phyloP scores from a whole-genome alignment of 2,888 invertebrate genomes.

The Drosophila testacea region DNA sequence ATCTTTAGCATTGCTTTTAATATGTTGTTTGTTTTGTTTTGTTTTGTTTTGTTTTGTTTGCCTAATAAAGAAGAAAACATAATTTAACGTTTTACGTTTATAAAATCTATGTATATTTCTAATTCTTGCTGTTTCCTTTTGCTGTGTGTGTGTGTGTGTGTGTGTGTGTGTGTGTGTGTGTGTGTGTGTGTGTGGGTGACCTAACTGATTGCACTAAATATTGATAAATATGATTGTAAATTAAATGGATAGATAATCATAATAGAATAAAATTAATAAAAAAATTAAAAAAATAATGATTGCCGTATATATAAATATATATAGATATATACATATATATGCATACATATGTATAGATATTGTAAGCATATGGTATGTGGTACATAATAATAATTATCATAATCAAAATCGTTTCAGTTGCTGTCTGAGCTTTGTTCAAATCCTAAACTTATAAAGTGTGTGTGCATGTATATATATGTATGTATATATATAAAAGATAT shows the following conservation, averaged over 20 bases:
- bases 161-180: constrained; percentile 22
- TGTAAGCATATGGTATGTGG: constrained; percentile 32
- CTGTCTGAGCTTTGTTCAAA: constrained; percentile 34
- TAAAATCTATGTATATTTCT: constrained; percentile 25
- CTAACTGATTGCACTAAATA: constrained; percentile 47
- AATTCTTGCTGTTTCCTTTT: constrained; percentile 6
- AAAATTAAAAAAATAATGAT: background rate
- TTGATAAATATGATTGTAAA: constrained; percentile 26
- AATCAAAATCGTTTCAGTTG: constrained; percentile 36
- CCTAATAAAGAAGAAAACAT: constrained; percentile 36
- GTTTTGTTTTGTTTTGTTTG: constrained; percentile 7
- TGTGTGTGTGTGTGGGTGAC: constrained; percentile 29
- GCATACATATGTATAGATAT: background rate
- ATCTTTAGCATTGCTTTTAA: constrained; percentile 27
- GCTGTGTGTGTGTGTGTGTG: constrained; percentile 16
- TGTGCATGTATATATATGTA: too few relatives aligned
- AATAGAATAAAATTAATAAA: background rate
- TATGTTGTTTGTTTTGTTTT: constrained; percentile 13
- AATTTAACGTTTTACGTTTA: constrained; percentile 46
- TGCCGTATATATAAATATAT: background rate
- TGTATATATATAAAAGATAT: too few relatives aligned
- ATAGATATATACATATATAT: constrained; percentile 16
- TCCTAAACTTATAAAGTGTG: constrained; percentile 23
- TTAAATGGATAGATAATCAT: constrained; percentile 8
- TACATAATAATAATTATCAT: constrained; percentile 23